These are phyloP conservation scores for Diplazon laetatorius DNA, from an alignment of 2,888 invertebrate genomes.

Conservation along the genomic window DNA sequence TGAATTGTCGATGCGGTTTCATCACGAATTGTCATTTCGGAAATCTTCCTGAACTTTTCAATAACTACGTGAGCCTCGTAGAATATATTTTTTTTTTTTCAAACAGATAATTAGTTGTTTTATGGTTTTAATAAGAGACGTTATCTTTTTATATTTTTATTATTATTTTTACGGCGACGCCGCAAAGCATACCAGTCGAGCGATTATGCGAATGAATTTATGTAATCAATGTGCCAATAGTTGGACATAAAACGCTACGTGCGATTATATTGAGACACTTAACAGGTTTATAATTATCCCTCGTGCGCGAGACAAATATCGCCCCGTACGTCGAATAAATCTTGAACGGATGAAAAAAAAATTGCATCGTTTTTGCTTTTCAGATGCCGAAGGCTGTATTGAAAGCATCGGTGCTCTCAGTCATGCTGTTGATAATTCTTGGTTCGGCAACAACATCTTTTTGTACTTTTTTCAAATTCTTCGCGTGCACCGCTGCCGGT, in stretches of 20 bases:
- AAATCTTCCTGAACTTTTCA: no score
- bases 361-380: neutral
- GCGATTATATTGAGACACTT: neutral
- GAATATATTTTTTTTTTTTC: no score
- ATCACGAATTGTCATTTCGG: no score
- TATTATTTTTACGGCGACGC: no score
- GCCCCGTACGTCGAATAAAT: neutral
- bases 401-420: conserved; percentile 68
- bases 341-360: neutral
- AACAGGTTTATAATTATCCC: conserved; percentile 7
- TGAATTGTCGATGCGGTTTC: no score
- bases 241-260: neutral
- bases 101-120: no score
- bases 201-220: neutral
- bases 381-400: conserved; percentile 68
- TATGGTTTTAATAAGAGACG: no score
- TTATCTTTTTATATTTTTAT: neutral
- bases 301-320: neutral
- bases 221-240: neutral
- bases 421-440: conserved; percentile 63
- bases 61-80: no score
- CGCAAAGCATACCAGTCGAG: neutral
- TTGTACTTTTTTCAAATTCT: conserved; percentile 58
- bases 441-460: conserved; percentile 40
- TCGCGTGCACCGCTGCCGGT: conserved; percentile 49